Evolutionary conservation across 2,113 vertebrate genomes (phyloP).

Genomic region (Polypterus senegalus): DNA sequence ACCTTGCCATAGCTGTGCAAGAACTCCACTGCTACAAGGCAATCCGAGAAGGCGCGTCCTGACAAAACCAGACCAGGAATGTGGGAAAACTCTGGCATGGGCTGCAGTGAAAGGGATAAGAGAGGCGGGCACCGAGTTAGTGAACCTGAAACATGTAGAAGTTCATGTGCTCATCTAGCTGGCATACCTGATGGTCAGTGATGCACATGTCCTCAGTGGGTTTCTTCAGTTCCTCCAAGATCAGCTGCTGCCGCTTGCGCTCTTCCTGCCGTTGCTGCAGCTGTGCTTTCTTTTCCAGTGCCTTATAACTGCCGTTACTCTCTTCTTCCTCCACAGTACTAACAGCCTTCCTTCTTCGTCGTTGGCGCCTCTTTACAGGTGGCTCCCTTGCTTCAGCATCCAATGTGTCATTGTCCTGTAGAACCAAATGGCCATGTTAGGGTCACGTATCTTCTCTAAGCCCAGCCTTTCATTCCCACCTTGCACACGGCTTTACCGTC

Average conservation of each 20-base stretch:
- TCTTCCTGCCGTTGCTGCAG: conserved; percentile 75
- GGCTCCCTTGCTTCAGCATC: conserved; percentile 25
- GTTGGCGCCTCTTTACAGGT: conserved; percentile 20
- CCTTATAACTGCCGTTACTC: conserved; percentile 43
- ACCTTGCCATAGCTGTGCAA: conserved; percentile 81
- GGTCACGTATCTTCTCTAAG: too few species aligned
- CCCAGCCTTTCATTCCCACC: not conserved
- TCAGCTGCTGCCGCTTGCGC: conserved; percentile 74
- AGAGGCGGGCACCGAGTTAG: not conserved
- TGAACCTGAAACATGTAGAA: not conserved
- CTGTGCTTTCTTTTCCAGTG: conserved; percentile 52
- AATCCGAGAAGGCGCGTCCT: conserved; percentile 70
- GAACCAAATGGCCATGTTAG: too few species aligned
- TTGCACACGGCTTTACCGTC: conserved; percentile 56
- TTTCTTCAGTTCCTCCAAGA: conserved; percentile 88
- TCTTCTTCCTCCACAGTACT: conserved; percentile 35
- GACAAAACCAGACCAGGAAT: conserved; percentile 78
- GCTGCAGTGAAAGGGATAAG: conserved; percentile 37
- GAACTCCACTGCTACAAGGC: conserved; percentile 78
- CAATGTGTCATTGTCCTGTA: too few species aligned
- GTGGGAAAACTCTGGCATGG: conserved; percentile 65
- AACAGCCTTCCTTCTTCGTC: conserved; percentile 1
- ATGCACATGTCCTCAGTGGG: conserved; percentile 92
- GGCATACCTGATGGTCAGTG: conserved; percentile 72
- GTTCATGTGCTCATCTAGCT: not conserved